Conservation (phyloP, 1,140 invertebrate genomes). For the Branchinecta lindahli region DNA sequence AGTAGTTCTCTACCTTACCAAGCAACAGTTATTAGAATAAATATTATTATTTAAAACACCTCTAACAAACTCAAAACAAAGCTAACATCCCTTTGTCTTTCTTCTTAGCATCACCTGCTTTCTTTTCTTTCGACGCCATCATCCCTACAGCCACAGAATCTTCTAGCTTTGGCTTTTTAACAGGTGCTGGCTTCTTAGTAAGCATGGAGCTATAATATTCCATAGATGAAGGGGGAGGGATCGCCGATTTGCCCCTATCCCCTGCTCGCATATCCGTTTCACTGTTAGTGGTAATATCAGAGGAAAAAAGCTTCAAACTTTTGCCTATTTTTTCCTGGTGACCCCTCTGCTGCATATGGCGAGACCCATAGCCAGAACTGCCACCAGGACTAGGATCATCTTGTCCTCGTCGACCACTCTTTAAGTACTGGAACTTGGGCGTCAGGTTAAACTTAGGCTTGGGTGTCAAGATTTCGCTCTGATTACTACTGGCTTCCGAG, state of each 20-base stretch:
- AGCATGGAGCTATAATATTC: background rate
- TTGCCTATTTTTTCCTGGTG: background rate
- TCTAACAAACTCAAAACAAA: background rate
- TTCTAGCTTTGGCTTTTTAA: background rate
- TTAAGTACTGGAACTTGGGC: no score
- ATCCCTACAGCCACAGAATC: background rate
- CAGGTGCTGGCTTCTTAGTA: background rate
- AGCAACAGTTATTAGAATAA: no score
- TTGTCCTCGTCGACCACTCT: no score
- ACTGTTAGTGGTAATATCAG: background rate
- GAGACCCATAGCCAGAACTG: no score
- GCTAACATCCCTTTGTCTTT: conserved; percentile 1
- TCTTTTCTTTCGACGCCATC: background rate
- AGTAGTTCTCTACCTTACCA: no score
- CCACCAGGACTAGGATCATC: no score
- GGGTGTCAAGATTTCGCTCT: no score
- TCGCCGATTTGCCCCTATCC: background rate
- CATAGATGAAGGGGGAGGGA: conserved; percentile 1
- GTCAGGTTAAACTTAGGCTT: no score
- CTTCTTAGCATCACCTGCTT: background rate
- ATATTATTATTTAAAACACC: no score
- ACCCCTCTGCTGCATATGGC: no score
- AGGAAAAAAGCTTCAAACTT: background rate
- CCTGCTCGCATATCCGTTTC: background rate
- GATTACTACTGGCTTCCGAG: no score